These are phyloP conservation scores for Atherinosoma microstoma DNA, from an alignment of 2,797 vertebrate species.

Conservation along the genomic window DNA sequence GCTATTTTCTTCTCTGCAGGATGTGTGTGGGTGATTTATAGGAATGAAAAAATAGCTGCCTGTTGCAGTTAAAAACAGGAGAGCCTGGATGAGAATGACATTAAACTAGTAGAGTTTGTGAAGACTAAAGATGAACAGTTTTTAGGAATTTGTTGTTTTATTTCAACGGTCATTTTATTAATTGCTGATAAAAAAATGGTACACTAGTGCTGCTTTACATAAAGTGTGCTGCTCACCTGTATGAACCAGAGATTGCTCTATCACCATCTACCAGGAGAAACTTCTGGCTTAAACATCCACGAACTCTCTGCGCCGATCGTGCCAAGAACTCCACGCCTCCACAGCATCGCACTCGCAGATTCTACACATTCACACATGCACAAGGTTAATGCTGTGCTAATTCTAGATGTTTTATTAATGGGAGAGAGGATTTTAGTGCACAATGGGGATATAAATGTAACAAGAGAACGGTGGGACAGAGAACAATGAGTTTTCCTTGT, in stretches of 20 bases:
- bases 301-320: slow-evolving; percentile 89
- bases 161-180: background rate
- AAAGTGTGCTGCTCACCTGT: slow-evolving; percentile 66
- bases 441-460: slow-evolving; percentile 32
- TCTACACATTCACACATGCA: slow-evolving; percentile 74
- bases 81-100: background rate
- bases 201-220: background rate
- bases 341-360: slow-evolving; percentile 90
- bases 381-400: slow-evolving; percentile 15
- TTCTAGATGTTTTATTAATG: slow-evolving; percentile 8
- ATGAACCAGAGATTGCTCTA: slow-evolving; percentile 91
- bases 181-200: background rate
- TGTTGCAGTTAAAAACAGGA: background rate
- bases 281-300: slow-evolving; percentile 90
- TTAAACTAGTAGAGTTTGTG: background rate
- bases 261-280: slow-evolving; percentile 97
- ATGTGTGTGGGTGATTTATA: slow-evolving; percentile 9
- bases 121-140: background rate
- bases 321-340: slow-evolving; percentile 94
- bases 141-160: background rate
- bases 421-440: slow-evolving; percentile 20
- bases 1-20: slow-evolving; percentile 5
- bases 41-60: slow-evolving; percentile 1
- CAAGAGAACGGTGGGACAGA: slow-evolving; percentile 7
- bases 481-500: slow-evolving; percentile 23